phyloP scores from a whole-genome alignment of 2,113 vertebrate genomes.

The Dicerorhinus sumatrensis region DNA sequence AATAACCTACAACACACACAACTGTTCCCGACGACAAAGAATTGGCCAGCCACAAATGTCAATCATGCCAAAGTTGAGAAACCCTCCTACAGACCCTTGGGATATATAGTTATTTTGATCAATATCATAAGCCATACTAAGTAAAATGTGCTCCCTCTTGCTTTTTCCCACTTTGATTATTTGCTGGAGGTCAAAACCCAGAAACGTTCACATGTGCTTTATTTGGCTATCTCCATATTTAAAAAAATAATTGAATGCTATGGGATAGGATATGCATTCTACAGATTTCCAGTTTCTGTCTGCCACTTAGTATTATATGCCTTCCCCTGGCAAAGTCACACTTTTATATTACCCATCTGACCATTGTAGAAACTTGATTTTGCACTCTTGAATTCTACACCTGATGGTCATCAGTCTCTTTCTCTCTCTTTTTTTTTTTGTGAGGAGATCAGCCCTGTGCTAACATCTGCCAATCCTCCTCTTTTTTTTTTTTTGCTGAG shows the following conservation, averaged over 20 bases:
- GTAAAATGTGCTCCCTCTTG: rapidly evolving
- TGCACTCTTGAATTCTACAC: background rate
- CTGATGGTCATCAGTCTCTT: background rate
- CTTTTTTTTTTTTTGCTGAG: no score
- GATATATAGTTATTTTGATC: background rate
- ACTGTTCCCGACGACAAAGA: background rate
- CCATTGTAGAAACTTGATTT: background rate
- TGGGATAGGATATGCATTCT: background rate
- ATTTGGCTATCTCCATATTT: background rate
- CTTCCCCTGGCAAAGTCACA: background rate
- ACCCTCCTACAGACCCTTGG: background rate
- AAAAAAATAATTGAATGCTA: background rate
- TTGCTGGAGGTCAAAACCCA: background rate
- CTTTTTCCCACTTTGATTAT: background rate
- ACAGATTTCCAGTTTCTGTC: background rate
- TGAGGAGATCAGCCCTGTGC: no score
- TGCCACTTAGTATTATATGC: background rate
- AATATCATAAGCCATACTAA: background rate
- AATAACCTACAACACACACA: rapidly evolving
- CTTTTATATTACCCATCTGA: background rate
- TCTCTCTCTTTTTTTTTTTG: no score
- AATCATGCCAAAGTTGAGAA: background rate
- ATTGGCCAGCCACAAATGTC: background rate
- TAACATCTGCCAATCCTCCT: no score
- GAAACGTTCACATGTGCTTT: background rate